Evolutionary conservation across 2,797 vertebrate genomes (phyloP), one percentile per base, ranked within the genome.

Genomic region (Coregonus sp.): DNA sequence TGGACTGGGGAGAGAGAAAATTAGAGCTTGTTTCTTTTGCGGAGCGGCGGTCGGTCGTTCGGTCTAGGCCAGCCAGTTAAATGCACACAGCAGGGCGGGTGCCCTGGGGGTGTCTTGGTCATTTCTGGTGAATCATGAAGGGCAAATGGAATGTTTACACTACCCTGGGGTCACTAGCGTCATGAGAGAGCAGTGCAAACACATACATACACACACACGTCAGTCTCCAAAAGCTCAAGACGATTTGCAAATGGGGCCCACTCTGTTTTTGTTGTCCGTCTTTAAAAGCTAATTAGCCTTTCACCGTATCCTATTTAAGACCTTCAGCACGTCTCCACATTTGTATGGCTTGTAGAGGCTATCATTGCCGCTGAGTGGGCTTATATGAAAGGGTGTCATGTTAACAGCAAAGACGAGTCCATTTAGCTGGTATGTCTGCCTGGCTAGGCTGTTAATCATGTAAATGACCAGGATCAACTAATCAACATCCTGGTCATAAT

Each of bases 101-200:
- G 87, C 92, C 93, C 89, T 73, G 70, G 86, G 92, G 92, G 91
- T 88, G 77, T 84, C 81, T 93, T 90, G 90, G 88, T 94, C 93
- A 95, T 95, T 92, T 91, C 91, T 91, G 79, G 84, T 86, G 31
- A 93, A 89, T 92, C 91, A 94, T 90, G 89, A 93, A 94, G 92
- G 92, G 88, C 90, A 92, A 92, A 93, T 91, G 90, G 91, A 93
- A 93, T 94, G 93, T 94, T 94, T 94, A 93, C 89, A 85, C 89
- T 90, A 90, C 91, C 91, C 84, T 37, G 75, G 87, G 93, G 93
- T 94, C 93, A 92, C 81, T 84, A 80, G 76, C 72, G 37, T 89
- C 88, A 85, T 75, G 85, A 90, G 83, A 84, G 81, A 18, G 5
- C 56, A n/a, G 37, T 40, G 37, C 18, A n/a, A 18, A 20, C 56